Percentiles rank a stretch among this genome's conserved stretches.
These are phyloP conservation scores for Delichon dasypus DNA, from an alignment of 2,797 vertebrate species.

Conservation along the genomic window DNA sequence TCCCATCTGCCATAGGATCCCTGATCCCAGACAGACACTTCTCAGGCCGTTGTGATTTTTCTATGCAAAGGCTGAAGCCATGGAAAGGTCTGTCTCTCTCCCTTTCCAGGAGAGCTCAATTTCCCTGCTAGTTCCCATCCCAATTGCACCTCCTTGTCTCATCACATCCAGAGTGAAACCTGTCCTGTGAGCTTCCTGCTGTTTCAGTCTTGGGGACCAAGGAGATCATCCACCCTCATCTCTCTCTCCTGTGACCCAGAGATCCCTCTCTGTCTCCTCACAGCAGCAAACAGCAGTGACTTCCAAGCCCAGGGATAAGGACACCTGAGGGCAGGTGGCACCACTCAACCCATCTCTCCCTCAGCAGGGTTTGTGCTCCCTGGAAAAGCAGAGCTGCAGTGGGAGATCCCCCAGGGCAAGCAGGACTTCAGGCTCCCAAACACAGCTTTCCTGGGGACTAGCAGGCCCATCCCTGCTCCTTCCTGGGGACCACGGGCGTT, in stretches of 20 bases:
- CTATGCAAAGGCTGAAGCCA: not conserved
- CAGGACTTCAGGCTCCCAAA: not conserved
- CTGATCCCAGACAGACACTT: not conserved
- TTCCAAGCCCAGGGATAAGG: not conserved
- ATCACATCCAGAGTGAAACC: not conserved
- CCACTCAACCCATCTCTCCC: not conserved
- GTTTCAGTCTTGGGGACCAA: not conserved
- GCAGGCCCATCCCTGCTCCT: not conserved
- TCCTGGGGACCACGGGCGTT: not conserved
- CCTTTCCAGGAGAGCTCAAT: not conserved
- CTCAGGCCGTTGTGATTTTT: not conserved
- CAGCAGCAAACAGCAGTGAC: not conserved
- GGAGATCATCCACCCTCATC: not conserved
- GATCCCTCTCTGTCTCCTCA: not conserved
- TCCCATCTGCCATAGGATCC: not conserved
- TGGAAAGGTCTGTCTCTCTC: not conserved
- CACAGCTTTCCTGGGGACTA: not conserved
- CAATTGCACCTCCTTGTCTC: not conserved
- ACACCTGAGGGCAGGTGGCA: not conserved
- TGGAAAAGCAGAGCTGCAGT: not conserved
- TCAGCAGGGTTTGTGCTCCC: not conserved
- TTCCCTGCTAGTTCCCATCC: not conserved
- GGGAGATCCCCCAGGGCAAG: not conserved
- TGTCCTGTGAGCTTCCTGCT: not conserved
- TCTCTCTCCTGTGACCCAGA: not conserved